Percentiles rank a stretch among this genome's conserved stretches.
Evolutionary conservation across 2,113 vertebrate genomes (phyloP).

Genomic region (Pycnonotus jocosus): DNA sequence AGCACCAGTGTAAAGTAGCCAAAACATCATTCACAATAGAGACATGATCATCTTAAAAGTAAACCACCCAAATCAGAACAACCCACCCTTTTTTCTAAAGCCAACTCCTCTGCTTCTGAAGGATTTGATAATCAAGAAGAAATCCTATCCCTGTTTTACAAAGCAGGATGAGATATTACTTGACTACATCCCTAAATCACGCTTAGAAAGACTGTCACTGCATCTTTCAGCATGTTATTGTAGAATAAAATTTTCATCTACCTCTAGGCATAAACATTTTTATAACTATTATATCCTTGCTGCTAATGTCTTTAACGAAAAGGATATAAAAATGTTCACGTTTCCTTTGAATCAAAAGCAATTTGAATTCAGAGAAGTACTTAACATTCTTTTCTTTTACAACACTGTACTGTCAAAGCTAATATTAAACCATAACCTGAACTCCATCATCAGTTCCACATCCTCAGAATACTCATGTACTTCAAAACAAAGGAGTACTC

Average conservation of each 20-base stretch:
- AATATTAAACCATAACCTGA: constrained; percentile 42
- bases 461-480: constrained; percentile 33
- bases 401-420: background rate
- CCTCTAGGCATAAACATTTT: background rate
- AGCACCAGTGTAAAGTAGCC: background rate
- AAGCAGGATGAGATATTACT: background rate
- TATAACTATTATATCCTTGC: background rate
- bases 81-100: background rate
- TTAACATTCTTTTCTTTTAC: background rate
- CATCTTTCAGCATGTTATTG: background rate
- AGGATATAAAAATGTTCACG: background rate
- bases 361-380: background rate
- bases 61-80: background rate
- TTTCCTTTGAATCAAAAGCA: background rate
- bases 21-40: background rate
- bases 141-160: background rate
- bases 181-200: constrained; percentile 1
- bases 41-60: background rate
- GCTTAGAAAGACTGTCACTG: background rate
- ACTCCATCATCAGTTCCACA: constrained; percentile 63
- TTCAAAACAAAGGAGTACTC: constrained; percentile 61
- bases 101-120: background rate
- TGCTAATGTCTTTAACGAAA: background rate
- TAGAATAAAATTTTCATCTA: background rate
- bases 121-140: background rate